Base-by-base conservation (phyloP, 2,888 invertebrate species). In the Craniophora ligustri region DNA sequence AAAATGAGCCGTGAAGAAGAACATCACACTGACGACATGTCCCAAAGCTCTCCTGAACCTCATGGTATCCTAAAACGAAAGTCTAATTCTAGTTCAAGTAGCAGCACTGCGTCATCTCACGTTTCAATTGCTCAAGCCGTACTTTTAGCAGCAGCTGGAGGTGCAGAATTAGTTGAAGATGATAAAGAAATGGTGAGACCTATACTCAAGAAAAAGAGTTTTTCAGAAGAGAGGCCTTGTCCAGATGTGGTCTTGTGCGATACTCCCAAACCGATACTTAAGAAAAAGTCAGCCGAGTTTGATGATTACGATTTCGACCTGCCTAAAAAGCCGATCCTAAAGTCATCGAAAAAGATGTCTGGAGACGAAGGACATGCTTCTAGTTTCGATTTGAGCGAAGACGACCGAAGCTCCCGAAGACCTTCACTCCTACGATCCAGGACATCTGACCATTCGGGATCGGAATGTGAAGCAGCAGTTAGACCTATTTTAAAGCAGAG, bases 221-320 rank as follows among this genome's bases (percentile, higher is more conserved):
- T 96, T 75, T 95, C 95, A 4, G 96, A 96, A 78, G 96, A 96
- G 79, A 86, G 94, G 63, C 92, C 95, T 15, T 94, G 91, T 69
- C 89, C 87, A 42, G 95, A 95, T 69, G 85, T 91, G 50, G 71
- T 85, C 18, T 71, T 80, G 36, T 84, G 86, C 5, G 94, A 94
- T 49, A 94, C 94, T 28, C 95, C 96, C 0, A 96, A 94, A 85
- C 98, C 98, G 3, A 98, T 98, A 77, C 85, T 98, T 30, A 98
- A 98, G 88, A 98, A 98, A 91, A 98, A 98, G 84, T 96, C 96
- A 0, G 96, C 95, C 62, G 96, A 96, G 77, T 95, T 96, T 36
- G 96, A 96, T 63, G 96, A 97, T 72, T 94, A 95, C 75, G 96
- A 95, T 39, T 97, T 96, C 71, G 96, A 96, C 40, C 94, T 95